Evolutionary conservation across 2,113 vertebrate species (phyloP), one percentile per base, ranked within the genome.

Genomic region (Misgurnus mizolepis): DNA sequence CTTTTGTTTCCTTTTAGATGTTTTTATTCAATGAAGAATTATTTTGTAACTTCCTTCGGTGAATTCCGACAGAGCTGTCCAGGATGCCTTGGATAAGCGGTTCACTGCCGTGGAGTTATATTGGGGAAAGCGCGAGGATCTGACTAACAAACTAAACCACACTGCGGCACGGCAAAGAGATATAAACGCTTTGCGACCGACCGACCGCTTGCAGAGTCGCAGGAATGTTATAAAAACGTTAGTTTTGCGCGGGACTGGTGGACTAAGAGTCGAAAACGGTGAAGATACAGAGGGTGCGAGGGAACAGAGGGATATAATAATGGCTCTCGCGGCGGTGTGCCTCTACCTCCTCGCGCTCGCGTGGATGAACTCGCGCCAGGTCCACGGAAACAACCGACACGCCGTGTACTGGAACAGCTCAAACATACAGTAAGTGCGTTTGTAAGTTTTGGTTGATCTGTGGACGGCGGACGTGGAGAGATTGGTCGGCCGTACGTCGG

Each of bases 401-500:
- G 94, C 95, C 50, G 95, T 97, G 76, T 95, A 97, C 89, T 97
- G 96, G 96, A 97, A 97, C 93, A 96, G 95, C 94, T 96, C 95
- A 88, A 97, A 97, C 92, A 94, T 94, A 90, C 95, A 96, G 96
- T 97, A 95, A 96, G 94, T 82, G 71, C 53, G 34, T 60, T 15
- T 43, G 22, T 17, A 47, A 62, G 58, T 62, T 75, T 61, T 62
- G 3, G 7, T 53, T 12, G 43, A 8, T 45, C 5, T 17, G 50
- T 53, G 8, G 11, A 60, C 39, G 0, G n/a, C 39, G n/a, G 55
- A 7, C 60, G 2, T 73, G 39, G 0, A 56, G 53, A 8, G 55
- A 62, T 15, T 47, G 27, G 15, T 7, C 7, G 56, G 40, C 41
- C 41, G 55, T 34, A 4, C n/a, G 53, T 58, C 11, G 55, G 39